A percentile compares a stretch with the other conserved stretches of the same genome.
Conservation (phyloP, 2,797 vertebrate genomes). For the Uromys caudimaculatus region DNA sequence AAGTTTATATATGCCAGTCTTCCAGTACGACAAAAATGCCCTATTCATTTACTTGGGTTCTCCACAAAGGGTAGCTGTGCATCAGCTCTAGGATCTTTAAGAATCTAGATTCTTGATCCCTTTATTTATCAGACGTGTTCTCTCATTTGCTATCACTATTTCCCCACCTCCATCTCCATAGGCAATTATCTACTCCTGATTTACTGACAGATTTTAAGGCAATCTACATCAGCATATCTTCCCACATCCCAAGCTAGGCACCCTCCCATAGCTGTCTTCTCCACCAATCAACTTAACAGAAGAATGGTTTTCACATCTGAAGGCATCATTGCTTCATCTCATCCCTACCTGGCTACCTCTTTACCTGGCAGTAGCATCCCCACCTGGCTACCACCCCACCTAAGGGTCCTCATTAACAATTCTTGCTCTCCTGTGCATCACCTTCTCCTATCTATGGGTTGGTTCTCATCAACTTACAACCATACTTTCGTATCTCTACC, state of each 20-base stretch:
- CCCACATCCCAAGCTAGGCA: background rate
- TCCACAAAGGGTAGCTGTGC: background rate
- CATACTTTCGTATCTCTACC: background rate
- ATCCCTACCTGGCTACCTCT: background rate
- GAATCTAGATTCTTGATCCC: background rate
- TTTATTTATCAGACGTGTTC: background rate
- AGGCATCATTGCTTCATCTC: background rate
- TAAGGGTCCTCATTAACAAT: background rate
- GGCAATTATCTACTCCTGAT: background rate
- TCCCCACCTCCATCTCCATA: background rate
- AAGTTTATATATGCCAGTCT: too few relatives aligned
- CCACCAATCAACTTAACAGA: background rate
- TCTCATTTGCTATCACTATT: background rate
- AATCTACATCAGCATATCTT: background rate
- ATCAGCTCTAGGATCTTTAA: background rate
- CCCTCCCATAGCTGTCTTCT: background rate
- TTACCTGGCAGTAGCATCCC: background rate
- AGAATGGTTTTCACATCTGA: background rate
- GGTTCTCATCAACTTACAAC: background rate
- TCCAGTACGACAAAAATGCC: background rate
- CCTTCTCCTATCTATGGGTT: background rate
- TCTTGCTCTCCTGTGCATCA: background rate
- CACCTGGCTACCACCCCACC: background rate
- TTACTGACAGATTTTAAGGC: background rate
- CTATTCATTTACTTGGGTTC: background rate